These are phyloP conservation scores for Notolabrus celidotus DNA, from an alignment of 2,797 vertebrate genomes.

Conservation along the genomic window DNA sequence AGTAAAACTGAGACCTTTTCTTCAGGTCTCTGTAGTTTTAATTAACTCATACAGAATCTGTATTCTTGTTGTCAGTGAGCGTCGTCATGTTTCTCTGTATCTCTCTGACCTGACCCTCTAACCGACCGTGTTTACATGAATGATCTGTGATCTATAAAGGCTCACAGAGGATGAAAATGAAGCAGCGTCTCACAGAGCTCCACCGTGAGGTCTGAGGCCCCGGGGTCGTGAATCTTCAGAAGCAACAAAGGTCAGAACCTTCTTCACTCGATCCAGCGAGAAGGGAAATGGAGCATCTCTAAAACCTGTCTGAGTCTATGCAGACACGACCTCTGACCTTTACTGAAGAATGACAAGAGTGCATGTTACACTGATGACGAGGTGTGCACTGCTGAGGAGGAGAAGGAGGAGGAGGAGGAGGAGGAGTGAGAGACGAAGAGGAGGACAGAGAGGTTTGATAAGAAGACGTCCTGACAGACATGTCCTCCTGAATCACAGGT, in stretches of 20 bases:
- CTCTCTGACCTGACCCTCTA: neutral
- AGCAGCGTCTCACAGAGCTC: conserved; percentile 4
- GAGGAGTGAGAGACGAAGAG: too few species aligned
- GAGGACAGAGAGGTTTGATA: conserved; percentile 30
- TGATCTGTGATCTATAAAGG: conserved; percentile 5
- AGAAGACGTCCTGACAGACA: conserved; percentile 53
- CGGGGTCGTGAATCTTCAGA: neutral
- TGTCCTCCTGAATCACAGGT: conserved; percentile 46
- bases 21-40: too few species aligned
- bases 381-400: neutral
- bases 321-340: conserved; percentile 30
- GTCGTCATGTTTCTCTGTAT: too few species aligned
- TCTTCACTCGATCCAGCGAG: conserved; percentile 18
- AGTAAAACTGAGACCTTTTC: too few species aligned
- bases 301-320: conserved; percentile 16
- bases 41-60: too few species aligned
- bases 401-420: neutral
- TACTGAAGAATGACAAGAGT: neutral
- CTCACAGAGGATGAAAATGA: conserved; percentile 10
- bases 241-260: conserved; percentile 42
- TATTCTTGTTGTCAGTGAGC: too few species aligned
- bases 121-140: conserved; percentile 16
- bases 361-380: conserved; percentile 13
- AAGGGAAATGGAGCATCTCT: too few species aligned
- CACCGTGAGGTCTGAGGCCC: neutral